Evolutionary conservation across 2,797 vertebrate species (phyloP).

Genomic region (Danio aesculapii): DNA sequence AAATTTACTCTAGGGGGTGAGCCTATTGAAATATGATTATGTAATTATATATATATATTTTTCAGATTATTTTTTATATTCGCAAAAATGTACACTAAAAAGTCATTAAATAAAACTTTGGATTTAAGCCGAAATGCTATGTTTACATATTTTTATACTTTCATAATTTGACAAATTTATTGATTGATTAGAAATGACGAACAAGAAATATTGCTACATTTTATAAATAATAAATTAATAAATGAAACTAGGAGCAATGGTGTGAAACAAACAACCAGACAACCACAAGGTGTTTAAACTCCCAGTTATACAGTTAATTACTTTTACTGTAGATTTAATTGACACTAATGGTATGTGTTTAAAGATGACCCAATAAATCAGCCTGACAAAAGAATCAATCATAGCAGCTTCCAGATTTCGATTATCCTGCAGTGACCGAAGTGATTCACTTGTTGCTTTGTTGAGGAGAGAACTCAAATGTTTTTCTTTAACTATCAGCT

Average conservation of each 20-base stretch:
- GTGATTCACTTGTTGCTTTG: slow-evolving; percentile 14
- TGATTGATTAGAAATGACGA: too few relatives aligned
- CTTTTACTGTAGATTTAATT: background rate
- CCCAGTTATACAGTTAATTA: background rate
- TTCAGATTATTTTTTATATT: too few relatives aligned
- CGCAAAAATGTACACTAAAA: too few relatives aligned
- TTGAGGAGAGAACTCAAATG: slow-evolving; percentile 5
- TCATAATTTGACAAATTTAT: too few relatives aligned
- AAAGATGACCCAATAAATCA: slow-evolving; percentile 24
- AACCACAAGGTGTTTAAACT: background rate
- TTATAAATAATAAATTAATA: background rate
- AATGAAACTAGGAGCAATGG: background rate
- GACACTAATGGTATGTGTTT: background rate
- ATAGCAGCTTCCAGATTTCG: background rate
- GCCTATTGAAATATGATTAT: too few relatives aligned
- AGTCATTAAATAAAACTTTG: too few relatives aligned
- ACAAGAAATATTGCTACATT: too few relatives aligned
- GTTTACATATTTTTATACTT: too few relatives aligned
- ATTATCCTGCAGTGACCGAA: background rate
- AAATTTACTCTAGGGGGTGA: too few relatives aligned
- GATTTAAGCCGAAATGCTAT: too few relatives aligned
- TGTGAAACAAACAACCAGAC: too few relatives aligned
- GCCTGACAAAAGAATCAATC: slow-evolving; percentile 24
- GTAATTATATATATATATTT: too few relatives aligned
- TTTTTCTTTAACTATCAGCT: slow-evolving; percentile 52